Base-by-base conservation (phyloP, 2,113 vertebrate genomes). In the Tretioscincus oriximinensis region DNA sequence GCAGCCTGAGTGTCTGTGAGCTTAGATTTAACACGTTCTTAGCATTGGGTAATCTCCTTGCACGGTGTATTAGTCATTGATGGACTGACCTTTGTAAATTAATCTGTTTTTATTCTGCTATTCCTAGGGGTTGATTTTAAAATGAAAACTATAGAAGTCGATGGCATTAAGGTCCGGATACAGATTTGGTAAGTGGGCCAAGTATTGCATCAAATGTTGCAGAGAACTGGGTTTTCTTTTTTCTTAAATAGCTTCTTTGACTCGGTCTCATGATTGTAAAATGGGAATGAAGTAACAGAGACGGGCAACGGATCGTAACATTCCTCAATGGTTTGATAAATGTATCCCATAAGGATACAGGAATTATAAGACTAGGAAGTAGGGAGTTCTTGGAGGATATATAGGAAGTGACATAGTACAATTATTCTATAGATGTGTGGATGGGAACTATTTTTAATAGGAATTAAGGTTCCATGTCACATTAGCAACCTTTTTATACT, bases 71-170 rank as follows among this genome's bases (percentile, higher is more conserved):
- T 81, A 35, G 64, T 1, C 68, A 41, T 28, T 65, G 26, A 28
- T 12, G 24, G 10, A 7, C 5, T 29, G 7, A 41, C 35, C 47
- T 29, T 60, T 49, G 5, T 61, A 29, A 51, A 24, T 28, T 11
- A 20, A 10, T 54, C 14, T 66, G 8, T 8, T 28, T 35, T 60
- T n/a, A 63, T 76, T 28, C 21, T 7, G 7, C 64, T 76, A 9
- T 20, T 68, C 80, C 11, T 84, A 95, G 94, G 94, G 35, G 94
- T 95, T 6, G 94, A 96, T 88, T 96, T 96, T 86, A 96, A 96
- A 88, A 96, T 96, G 96, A 96, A 96, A 86, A 96, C 96, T 63
- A 96, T 96, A 58, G 96, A 96, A 28, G 95, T 96, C 22, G 95
- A 96, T 7, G 96, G 96, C 80, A 94, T 96, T 86, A 96, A 96